phyloP scores from a whole-genome alignment of 2,113 vertebrate genomes.

The Panthera leo region DNA sequence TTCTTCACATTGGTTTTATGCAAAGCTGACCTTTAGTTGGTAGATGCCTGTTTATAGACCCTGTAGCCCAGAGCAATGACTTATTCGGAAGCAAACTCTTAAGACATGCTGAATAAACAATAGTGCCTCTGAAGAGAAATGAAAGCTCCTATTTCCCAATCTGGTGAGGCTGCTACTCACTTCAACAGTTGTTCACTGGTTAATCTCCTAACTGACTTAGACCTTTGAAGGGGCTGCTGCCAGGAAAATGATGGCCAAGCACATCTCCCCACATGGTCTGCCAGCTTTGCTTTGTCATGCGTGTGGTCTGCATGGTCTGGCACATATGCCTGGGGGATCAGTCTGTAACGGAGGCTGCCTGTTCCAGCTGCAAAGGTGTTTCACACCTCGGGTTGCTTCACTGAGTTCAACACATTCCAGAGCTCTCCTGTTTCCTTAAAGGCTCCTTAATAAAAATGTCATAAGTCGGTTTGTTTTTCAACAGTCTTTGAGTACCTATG shows the following conservation, averaged over 20 bases:
- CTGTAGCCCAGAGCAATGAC: neutral
- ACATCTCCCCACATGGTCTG: too few species aligned
- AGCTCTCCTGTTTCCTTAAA: neutral
- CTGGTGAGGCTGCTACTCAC: neutral
- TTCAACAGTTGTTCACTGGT: neutral
- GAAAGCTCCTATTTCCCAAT: neutral
- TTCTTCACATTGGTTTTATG: neutral
- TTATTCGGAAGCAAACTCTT: neutral
- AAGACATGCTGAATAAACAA: neutral
- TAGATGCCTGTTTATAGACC: neutral
- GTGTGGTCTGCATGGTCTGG: neutral
- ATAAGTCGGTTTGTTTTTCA: neutral
- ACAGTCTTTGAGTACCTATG: neutral
- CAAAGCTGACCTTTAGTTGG: neutral
- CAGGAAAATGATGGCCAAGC: neutral
- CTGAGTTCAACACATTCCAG: neutral
- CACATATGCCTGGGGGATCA: rapidly evolving
- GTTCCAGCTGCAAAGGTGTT: neutral
- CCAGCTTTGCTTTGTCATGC: neutral
- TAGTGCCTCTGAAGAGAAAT: neutral
- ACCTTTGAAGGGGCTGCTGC: neutral
- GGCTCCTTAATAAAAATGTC: neutral
- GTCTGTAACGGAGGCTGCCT: rapidly evolving
- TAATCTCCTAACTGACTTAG: neutral
- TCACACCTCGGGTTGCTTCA: neutral